Conservation (phyloP, 2,113 vertebrate species). For the Microtus oregoni region DNA sequence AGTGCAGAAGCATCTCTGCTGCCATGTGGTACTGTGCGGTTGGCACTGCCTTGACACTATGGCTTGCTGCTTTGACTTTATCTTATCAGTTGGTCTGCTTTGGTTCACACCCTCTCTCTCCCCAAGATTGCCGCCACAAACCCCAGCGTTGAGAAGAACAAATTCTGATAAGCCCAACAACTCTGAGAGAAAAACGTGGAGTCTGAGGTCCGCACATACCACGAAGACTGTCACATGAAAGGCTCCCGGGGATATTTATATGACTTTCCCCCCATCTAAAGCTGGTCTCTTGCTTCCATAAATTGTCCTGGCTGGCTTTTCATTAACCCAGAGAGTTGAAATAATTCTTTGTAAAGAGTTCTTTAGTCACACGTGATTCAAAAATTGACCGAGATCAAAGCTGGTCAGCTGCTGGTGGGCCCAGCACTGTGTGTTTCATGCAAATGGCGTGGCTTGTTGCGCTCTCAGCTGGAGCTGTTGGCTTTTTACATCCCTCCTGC, state of each 20-base stretch:
- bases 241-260: constrained; percentile 82
- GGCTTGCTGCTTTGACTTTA: constrained; percentile 24
- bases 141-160: not conserved
- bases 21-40: not conserved
- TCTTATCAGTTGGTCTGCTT: constrained; percentile 35
- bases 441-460: constrained; percentile 73
- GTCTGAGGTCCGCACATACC: constrained; percentile 60
- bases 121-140: constrained; percentile 65
- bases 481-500: constrained; percentile 65
- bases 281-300: constrained; percentile 83
- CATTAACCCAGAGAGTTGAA: constrained; percentile 84
- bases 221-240: constrained; percentile 78
- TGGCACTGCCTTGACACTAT: not conserved
- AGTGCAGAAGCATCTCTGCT: not conserved
- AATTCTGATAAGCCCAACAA: constrained; percentile 83
- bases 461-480: constrained; percentile 74
- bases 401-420: constrained; percentile 71
- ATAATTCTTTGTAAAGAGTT: constrained; percentile 86
- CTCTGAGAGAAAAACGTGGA: constrained; percentile 80
- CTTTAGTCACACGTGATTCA: constrained; percentile 84
- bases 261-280: constrained; percentile 64
- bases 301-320: constrained; percentile 86
- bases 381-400: constrained; percentile 85
- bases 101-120: constrained; percentile 11
- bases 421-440: constrained; percentile 75